phyloP scores from a whole-genome alignment of 1,140 invertebrate genomes.

The Argopecten irradians region DNA sequence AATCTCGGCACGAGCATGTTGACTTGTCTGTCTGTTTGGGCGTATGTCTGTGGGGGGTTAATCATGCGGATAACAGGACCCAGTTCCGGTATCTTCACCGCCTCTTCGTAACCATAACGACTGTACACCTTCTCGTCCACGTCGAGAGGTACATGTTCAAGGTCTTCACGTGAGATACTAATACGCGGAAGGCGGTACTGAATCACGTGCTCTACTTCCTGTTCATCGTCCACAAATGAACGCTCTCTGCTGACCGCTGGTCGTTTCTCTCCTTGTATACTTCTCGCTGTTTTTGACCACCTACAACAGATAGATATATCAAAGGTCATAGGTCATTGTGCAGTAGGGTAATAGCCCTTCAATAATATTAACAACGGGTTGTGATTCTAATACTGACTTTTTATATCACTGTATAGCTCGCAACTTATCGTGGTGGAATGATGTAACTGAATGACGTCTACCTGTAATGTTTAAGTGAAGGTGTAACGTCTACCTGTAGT shows the following conservation, averaged over 20 bases:
- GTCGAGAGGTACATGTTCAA: conserved; percentile 24
- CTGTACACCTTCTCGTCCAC: conserved; percentile 53
- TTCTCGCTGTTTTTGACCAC: conserved; percentile 52
- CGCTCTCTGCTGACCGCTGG: conserved; percentile 33
- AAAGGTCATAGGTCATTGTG: background rate
- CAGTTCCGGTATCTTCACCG: conserved; percentile 55
- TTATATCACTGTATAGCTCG: too few relatives aligned
- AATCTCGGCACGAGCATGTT: conserved; percentile 53
- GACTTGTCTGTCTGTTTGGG: conserved; percentile 45
- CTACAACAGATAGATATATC: conserved; percentile 31
- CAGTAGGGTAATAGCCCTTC: too few relatives aligned
- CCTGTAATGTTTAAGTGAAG: background rate
- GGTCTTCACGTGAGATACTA: conserved; percentile 32
- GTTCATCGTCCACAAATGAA: conserved; percentile 36
- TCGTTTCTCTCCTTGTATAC: conserved; percentile 33
- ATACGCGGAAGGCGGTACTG: conserved; percentile 61
- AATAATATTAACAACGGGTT: background rate
- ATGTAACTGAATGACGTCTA: background rate
- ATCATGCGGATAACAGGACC: conserved; percentile 52
- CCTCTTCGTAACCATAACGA: conserved; percentile 58
- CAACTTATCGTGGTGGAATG: background rate
- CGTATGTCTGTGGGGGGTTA: conserved; percentile 52
- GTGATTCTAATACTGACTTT: too few relatives aligned
- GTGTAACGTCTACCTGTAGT: background rate
- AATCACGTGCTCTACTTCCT: background rate